A percentile compares a stretch with the other conserved stretches of the same genome.
phyloP scores from a whole-genome alignment of 2,113 vertebrate genomes.

The Rattus rattus region DNA sequence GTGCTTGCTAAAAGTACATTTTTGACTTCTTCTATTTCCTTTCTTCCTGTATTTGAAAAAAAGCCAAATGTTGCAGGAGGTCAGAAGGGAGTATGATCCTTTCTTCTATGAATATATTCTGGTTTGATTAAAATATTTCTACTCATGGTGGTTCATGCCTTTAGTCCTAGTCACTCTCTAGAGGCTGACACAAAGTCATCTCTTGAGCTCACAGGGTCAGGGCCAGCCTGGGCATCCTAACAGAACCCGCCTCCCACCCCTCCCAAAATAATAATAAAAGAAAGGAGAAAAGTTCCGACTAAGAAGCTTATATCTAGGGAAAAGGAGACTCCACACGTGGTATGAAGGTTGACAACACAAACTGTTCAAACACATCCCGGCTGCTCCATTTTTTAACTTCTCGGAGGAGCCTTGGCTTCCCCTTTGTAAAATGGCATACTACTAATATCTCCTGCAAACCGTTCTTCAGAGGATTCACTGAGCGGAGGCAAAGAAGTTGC shows the following conservation, averaged over 20 bases:
- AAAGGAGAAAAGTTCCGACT: not conserved
- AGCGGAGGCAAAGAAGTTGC: not conserved
- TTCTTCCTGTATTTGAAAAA: not conserved
- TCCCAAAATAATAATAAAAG: not conserved
- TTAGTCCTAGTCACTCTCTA: not conserved
- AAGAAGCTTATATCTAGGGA: not conserved
- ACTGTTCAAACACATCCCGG: not conserved
- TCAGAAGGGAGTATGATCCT: not conserved
- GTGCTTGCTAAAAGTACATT: not conserved
- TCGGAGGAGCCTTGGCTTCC: not conserved
- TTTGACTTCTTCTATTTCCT: slow-evolving; percentile 38
- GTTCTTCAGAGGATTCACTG: not conserved
- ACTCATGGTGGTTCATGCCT: not conserved
- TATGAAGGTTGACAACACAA: not conserved
- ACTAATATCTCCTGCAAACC: not conserved
- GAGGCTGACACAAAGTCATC: not conserved
- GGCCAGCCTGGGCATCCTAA: not conserved
- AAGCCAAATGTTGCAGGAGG: slow-evolving; percentile 16
- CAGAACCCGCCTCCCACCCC: not conserved
- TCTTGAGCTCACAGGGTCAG: not conserved
- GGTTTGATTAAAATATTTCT: slow-evolving; percentile 24
- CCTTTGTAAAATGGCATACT: not conserved
- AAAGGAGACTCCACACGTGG: not conserved
- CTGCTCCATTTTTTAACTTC: too few species aligned
- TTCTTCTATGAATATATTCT: not conserved